These are phyloP conservation scores for Plumapathes pennacea DNA, from an alignment of 92 coral and sea anemone genomes.

Conservation along the genomic window DNA sequence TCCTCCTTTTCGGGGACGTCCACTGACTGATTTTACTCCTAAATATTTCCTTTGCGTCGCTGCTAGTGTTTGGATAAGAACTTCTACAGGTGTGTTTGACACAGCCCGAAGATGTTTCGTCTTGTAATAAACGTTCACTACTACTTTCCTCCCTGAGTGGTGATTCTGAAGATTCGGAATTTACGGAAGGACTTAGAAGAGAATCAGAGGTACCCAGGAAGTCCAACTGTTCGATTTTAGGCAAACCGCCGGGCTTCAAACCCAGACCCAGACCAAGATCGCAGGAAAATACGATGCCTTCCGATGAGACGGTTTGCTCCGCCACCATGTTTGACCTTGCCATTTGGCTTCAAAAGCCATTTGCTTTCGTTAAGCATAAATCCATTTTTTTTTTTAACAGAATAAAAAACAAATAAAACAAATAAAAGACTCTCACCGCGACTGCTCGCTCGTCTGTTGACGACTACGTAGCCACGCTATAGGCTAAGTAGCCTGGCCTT, in stretches of 20 bases:
- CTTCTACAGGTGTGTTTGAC: constrained; percentile 14
- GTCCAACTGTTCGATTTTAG: constrained; percentile 26
- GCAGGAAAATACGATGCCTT: too few relatives aligned
- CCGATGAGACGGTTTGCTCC: constrained; percentile 34
- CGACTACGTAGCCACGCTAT: too few relatives aligned
- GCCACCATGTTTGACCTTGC: constrained; percentile 27
- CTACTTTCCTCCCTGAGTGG: too few relatives aligned
- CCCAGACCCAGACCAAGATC: constrained; percentile 86
- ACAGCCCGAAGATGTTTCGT: constrained; percentile 4
- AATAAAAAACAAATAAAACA: too few relatives aligned
- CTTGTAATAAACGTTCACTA: not conserved
- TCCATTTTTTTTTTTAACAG: too few relatives aligned
- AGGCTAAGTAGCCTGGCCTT: too few relatives aligned
- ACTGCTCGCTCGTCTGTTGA: too few relatives aligned
- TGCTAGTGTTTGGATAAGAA: not conserved
- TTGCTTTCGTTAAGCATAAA: too few relatives aligned
- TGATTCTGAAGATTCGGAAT: constrained; percentile 14
- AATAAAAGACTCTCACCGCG: too few relatives aligned
- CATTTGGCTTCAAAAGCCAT: too few relatives aligned
- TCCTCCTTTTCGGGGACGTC: constrained; percentile 16
- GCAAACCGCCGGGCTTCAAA: constrained; percentile 80
- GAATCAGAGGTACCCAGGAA: constrained; percentile 23
- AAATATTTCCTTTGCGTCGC: too few relatives aligned
- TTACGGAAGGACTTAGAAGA: constrained; percentile 3
- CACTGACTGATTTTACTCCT: constrained; percentile 8